Conservation (phyloP, 1,140 invertebrate species). For the Sminthurides bifidus region DNA sequence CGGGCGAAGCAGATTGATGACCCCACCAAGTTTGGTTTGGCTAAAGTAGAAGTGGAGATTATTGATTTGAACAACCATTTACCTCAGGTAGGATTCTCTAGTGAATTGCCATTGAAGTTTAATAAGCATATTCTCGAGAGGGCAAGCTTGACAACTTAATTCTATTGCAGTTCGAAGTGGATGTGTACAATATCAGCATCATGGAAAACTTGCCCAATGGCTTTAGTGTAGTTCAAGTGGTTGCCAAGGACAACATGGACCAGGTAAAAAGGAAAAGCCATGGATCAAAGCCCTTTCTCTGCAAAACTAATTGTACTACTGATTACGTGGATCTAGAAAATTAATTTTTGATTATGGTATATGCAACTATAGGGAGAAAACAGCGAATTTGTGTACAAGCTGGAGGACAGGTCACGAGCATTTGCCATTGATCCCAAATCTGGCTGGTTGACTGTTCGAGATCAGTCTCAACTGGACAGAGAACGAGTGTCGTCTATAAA, state of each 20-base stretch:
- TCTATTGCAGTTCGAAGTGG: conserved; percentile 58
- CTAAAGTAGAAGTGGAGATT: conserved; percentile 62
- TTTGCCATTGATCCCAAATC: conserved; percentile 63
- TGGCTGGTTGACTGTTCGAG: conserved; percentile 73
- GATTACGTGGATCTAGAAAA: too few species aligned
- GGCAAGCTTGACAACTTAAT: too few species aligned
- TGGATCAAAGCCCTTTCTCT: not conserved
- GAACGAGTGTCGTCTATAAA: conserved; percentile 55
- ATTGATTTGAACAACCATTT: conserved; percentile 71
- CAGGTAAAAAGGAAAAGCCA: not conserved
- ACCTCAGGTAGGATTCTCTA: conserved; percentile 2
- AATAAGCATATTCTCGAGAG: conserved; percentile 32
- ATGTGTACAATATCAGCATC: conserved; percentile 80
- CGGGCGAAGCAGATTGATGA: conserved; percentile 65
- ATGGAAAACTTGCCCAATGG: conserved; percentile 80
- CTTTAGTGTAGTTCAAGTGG: conserved; percentile 66
- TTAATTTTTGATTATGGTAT: not conserved
- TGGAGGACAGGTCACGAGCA: conserved; percentile 58
- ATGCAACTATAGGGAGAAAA: conserved; percentile 51
- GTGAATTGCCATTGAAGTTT: conserved; percentile 15
- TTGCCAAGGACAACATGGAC: conserved; percentile 51
- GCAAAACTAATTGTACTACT: too few species aligned
- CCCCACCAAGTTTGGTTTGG: conserved; percentile 55
- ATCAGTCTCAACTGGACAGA: conserved; percentile 60
- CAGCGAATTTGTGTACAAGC: conserved; percentile 64